Percentiles rank a stretch among this genome's conserved stretches.
phyloP scores from a whole-genome alignment of 2,888 invertebrate species.

The Acholoe squamosa region DNA sequence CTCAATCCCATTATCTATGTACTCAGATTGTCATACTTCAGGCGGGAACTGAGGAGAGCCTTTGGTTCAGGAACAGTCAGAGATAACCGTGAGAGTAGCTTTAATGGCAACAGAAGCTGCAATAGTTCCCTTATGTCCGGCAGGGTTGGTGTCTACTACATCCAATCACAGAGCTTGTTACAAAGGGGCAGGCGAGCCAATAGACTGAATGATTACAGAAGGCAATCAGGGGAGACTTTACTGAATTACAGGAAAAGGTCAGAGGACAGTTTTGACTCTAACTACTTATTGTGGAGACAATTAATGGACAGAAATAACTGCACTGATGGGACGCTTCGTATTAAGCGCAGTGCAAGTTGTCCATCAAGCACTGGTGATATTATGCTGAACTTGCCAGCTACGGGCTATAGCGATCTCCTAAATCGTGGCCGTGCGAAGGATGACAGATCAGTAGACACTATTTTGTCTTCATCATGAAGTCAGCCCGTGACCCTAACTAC shows the following conservation, averaged over 20 bases:
- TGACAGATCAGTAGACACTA: background rate
- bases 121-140: slow-evolving; percentile 15
- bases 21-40: slow-evolving; percentile 29
- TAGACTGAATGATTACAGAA: slow-evolving; percentile 1
- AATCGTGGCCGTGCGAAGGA: background rate
- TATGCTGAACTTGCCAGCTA: no score
- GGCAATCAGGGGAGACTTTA: slow-evolving; percentile 47
- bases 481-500: no score
- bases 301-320: background rate
- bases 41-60: slow-evolving; percentile 23
- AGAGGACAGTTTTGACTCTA: slow-evolving; percentile 41
- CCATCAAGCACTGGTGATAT: background rate
- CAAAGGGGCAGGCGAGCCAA: slow-evolving; percentile 31
- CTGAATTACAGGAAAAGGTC: slow-evolving; percentile 24
- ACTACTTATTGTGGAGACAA: background rate
- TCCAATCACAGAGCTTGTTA: slow-evolving; percentile 58
- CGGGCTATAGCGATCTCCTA: slow-evolving; percentile 2
- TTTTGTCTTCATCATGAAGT: background rate
- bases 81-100: background rate
- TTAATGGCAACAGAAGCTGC: background rate
- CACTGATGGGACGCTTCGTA: background rate
- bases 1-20: slow-evolving; percentile 60
- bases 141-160: slow-evolving; percentile 13
- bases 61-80: background rate
- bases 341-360: slow-evolving; percentile 17